Percentiles rank a stretch among this genome's conserved stretches.
Evolutionary conservation across 2,113 vertebrate species (phyloP).

Genomic region (Neofelis nebulosa): DNA sequence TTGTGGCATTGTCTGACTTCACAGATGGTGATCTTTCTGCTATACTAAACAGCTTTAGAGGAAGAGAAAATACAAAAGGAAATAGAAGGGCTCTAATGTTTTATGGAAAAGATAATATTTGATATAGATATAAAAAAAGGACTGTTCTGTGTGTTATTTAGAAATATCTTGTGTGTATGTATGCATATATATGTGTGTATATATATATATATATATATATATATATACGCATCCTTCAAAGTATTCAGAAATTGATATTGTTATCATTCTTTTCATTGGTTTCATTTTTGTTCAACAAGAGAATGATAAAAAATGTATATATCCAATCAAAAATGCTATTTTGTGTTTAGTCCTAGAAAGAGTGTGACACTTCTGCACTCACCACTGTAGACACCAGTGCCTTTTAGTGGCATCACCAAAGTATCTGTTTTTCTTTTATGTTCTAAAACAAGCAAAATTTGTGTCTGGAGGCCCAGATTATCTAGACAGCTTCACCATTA

Average conservation of each 20-base stretch:
- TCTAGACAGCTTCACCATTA: conserved; percentile 18
- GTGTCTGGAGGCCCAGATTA: not conserved
- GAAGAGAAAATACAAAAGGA: not conserved
- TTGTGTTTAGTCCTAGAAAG: not conserved
- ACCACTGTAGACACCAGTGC: not conserved
- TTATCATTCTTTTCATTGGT: too few species aligned
- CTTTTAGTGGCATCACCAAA: not conserved
- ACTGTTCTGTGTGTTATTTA: not conserved
- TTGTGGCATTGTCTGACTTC: not conserved
- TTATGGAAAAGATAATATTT: not conserved
- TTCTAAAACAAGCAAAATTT: conserved; percentile 19
- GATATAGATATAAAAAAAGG: not conserved
- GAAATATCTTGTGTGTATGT: not conserved
- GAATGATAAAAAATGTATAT: not conserved
- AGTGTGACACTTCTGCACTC: not conserved
- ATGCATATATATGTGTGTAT: too few species aligned
- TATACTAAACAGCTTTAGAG: not conserved
- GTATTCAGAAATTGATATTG: too few species aligned
- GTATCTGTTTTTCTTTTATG: conserved; percentile 10
- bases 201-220: too few species aligned
- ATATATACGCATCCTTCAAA: too few species aligned
- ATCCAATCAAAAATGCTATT: not conserved
- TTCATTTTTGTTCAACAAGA: too few species aligned
- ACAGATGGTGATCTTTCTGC: not conserved
- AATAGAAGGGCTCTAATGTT: not conserved